phyloP scores from a whole-genome alignment of 1,140 invertebrate genomes.

The Nymphalis io region DNA sequence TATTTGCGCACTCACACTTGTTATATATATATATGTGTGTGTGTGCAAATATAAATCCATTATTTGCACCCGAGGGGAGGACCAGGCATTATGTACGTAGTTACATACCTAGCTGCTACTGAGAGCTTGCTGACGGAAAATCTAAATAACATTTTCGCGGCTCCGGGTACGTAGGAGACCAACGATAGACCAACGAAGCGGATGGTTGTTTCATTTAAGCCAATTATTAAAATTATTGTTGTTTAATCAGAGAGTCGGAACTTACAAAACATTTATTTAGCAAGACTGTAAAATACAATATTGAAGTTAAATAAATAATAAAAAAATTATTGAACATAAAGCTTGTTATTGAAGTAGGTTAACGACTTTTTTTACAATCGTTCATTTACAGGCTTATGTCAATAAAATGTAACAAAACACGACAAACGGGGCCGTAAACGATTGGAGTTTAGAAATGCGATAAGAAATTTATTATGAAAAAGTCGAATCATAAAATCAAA shows the following conservation, averaged over 20 bases:
- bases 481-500: not conserved
- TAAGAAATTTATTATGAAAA: not conserved
- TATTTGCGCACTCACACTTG: too few species aligned
- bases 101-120: too few species aligned
- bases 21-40: too few species aligned
- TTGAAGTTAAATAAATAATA: conserved; percentile 7
- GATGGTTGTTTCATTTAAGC: too few species aligned
- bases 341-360: conserved; percentile 24
- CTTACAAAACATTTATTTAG: not conserved
- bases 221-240: not conserved
- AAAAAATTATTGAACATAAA: conserved; percentile 15
- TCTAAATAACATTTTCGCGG: too few species aligned
- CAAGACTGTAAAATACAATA: not conserved
- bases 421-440: not conserved
- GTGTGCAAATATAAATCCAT: too few species aligned
- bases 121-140: too few species aligned
- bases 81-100: too few species aligned
- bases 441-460: not conserved
- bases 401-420: conserved; percentile 19
- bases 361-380: conserved; percentile 9
- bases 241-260: not conserved
- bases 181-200: too few species aligned
- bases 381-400: conserved; percentile 9
- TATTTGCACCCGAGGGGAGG: too few species aligned
- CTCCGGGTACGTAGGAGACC: too few species aligned